Evolutionary conservation across 2,888 invertebrate species (phyloP).

Genomic region (Tortrix viridana): DNA sequence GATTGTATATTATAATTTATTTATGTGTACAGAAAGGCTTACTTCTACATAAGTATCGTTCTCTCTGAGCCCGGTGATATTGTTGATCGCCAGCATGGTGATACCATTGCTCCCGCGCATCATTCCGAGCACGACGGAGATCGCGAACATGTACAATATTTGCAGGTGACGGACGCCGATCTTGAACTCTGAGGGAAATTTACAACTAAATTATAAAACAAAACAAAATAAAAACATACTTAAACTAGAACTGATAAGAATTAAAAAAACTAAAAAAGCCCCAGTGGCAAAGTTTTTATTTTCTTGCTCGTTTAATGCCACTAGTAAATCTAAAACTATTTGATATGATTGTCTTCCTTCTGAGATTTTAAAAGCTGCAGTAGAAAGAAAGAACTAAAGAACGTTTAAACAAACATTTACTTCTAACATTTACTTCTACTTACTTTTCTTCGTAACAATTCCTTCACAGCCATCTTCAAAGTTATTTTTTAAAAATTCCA

Average conservation of each 20-base stretch:
- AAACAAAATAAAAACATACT: too few relatives aligned
- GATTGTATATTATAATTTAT: too few relatives aligned
- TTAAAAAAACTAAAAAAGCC: too few relatives aligned
- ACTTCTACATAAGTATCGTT: conserved; percentile 50
- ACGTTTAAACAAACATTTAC: background rate
- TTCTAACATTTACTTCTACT: conserved; percentile 45
- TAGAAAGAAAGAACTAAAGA: background rate
- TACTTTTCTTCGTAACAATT: conserved; percentile 65
- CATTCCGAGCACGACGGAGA: conserved; percentile 76
- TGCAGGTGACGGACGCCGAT: conserved; percentile 83
- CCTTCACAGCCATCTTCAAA: conserved; percentile 68
- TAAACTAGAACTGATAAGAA: too few relatives aligned
- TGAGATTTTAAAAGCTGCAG: too few relatives aligned
- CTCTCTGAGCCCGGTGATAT: conserved; percentile 46
- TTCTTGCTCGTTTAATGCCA: too few relatives aligned
- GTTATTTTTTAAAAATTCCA: conserved; percentile 65
- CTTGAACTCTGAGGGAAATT: conserved; percentile 55
- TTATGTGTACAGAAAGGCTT: too few relatives aligned
- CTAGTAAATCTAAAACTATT: too few relatives aligned
- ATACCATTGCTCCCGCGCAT: conserved; percentile 82
- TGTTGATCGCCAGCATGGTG: conserved; percentile 80
- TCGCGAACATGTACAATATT: conserved; percentile 78
- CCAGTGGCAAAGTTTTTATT: too few relatives aligned
- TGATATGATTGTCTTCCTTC: too few relatives aligned
- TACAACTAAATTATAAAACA: background rate